Base-by-base conservation (phyloP, 2,797 vertebrate genomes). In the Siniperca obscura region DNA sequence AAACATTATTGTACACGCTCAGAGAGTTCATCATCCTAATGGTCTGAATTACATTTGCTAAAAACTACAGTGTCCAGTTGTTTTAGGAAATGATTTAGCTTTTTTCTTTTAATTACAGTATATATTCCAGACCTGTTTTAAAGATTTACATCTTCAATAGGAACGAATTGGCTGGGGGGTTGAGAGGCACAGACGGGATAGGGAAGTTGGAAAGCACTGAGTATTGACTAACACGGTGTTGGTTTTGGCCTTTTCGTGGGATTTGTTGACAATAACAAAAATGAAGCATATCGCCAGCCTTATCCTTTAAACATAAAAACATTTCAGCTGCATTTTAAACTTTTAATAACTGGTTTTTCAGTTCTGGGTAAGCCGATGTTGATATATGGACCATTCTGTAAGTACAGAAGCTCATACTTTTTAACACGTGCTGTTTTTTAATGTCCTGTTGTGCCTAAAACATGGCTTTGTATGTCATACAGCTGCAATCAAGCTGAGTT, bases 341-440 rank as follows among this genome's bases (percentile, higher is more conserved):
- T 38, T 82, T 53, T 36, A 50, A 52, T 34, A 44, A 34, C 59
- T 13, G 17, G 13, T 52, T 34, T 72, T 62, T 56, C 40, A 72
- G 60, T 72, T 84, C 62, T 53, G 21, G 52, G 2, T 80, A 56
- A 81, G 78, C n/a, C 19, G 38, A 78, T 64, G 79, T 82, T 87
- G 71, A 78, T 76, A 78, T 64, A 77, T 75, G 90, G 93, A 95
- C 94, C 94, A 93, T 75, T 53, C 84, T 81, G 67, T 78, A 22
- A 80, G 17, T 52, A 74, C 40, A 82, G 27, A 74, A 53, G 44
- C 50, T 73, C 53, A 52, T 6, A 42, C 6, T 6, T 67, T 59
- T 77, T 1, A 71, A 61, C 22, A 67, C 2, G 1, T 50, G 60
- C 17, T 14, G 27, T 40, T 68, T 80, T 34, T 48, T 6, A 55